Base-by-base conservation (phyloP, 2,113 vertebrate genomes). In the Equus quagga region DNA sequence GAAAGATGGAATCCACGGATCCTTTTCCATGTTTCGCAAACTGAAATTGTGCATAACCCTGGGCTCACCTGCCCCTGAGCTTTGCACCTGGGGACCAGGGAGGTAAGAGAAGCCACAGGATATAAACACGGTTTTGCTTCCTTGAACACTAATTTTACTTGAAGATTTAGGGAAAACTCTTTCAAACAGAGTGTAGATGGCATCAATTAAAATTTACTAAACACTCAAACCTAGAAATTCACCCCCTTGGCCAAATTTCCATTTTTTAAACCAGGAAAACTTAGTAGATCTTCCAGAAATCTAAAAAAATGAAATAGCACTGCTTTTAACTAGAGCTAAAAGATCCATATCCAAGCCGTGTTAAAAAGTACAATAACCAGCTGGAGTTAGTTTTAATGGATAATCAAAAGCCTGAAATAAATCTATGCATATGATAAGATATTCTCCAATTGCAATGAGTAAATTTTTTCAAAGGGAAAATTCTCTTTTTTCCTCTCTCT, bases 221-320 rank as follows among this genome's bases (percentile, higher is more conserved):
- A 11, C 12, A 62, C 10, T 9, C 44, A 79, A 76, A 62, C 26
- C 31, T 56, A 81, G 46, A 51, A 31, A 28, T 41, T 41, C 31
- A 56, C 0, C 21, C 21, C 13, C 0, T 11, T 80, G 33, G 46
- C 28, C 84, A 64, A 28, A 82, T 0, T 8, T 11, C 18, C 51
- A 41, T 93, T 78, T 96, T 82, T 78, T 65, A 94, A 94, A 92
- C 18, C 73, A 81, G 87, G 9, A 51, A 49, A 56, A 67, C 44
- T n/a, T 1, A 49, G 64, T 18, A 8, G 1, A 24, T 33, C n/a
- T 31, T 64, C 23, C 4, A 46, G 41, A 51, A 82, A 60, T 62
- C 21, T 28, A 14, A 41, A 93, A 15, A 12, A 78, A 51, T 26
- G 5, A 24, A 84, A 31, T 7, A 60, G 28, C 41, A 24, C 4